Base-by-base conservation (phyloP, 2,113 vertebrate genomes). In the Rhipidura dahli region DNA sequence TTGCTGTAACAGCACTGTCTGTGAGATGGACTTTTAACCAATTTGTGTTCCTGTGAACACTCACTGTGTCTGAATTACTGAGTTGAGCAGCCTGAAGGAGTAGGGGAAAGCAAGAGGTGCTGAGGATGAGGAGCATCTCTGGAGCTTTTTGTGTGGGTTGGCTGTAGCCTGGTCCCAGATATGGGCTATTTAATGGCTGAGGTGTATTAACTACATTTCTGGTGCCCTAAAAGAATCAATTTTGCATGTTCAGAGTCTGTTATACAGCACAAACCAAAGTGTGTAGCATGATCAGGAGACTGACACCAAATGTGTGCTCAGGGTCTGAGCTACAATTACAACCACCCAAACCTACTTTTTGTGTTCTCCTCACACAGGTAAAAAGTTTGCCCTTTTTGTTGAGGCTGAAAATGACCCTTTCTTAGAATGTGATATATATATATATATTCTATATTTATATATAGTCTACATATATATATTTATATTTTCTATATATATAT, bases 291-390 rank as follows among this genome's bases (percentile, higher is more conserved):
- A n/a, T 72, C 61, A 44, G 44, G 65, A 76, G 27, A 4, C 4
- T 6, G 28, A 59, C 40, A 71, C 42, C 0, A 0, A 80, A 50
- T 37, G 39, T 7, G 6, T 5, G 1, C 28, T 59, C 6, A 9
- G n/a, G 16, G 27, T 35, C 39, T 47, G 45, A 76, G 24, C 37
- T 79, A n/a, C 57, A 93, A 61, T 44, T 56, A 2, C 17, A 39
- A 0, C 28, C 50, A 39, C 11, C 7, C 56, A 68, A 68, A 89
- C 15, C 44, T 22, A 1, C 2, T 8, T 28, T 19, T 24, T 18
- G 3, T 47, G 24, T n/a, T 90, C 49, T 82, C 8, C 50, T 91
- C 37, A 30, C 2, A 3, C 15, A 17, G 42, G n/a, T 23, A 18
- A 14, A 49, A 82, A 37, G 6, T 63, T 77, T 70, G 8, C n/a